Evolutionary conservation across 2,888 invertebrate species (phyloP).

Genomic region (Lasius platythorax): DNA sequence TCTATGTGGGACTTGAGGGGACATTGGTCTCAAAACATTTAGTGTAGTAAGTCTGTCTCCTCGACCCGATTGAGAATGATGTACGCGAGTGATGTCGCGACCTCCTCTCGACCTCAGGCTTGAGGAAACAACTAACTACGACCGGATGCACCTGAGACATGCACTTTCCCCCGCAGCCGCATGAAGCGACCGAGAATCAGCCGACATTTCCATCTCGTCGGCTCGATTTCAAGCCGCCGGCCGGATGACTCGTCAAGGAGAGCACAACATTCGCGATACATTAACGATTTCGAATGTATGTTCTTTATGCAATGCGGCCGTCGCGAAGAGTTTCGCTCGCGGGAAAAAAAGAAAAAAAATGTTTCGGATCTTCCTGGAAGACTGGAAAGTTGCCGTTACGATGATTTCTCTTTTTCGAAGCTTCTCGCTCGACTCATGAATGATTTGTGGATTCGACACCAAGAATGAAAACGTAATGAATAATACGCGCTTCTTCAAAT

Average conservation of each 20-base stretch:
- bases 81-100: constrained; percentile 48
- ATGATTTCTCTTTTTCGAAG: constrained; percentile 74
- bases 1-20: constrained; percentile 71
- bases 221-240: constrained; percentile 34
- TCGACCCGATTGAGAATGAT: constrained; percentile 73
- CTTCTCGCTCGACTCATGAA: constrained; percentile 20
- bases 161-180: constrained; percentile 49
- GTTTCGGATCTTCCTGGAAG: constrained; percentile 73
- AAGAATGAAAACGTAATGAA: neutral
- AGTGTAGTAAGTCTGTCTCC: constrained; percentile 68
- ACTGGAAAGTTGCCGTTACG: constrained; percentile 73
- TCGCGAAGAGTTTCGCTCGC: constrained; percentile 62
- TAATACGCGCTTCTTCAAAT: neutral
- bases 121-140: constrained; percentile 28
- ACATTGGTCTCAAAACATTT: constrained; percentile 70
- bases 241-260: constrained; percentile 38
- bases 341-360: constrained; percentile 53
- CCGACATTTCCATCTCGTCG: constrained; percentile 65
- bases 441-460: constrained; percentile 48
- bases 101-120: constrained; percentile 64
- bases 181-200: constrained; percentile 13
- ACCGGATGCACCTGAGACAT: constrained; percentile 38
- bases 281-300: constrained; percentile 35
- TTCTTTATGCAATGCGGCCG: constrained; percentile 43
- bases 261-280: constrained; percentile 33